Evolutionary conservation across 2,113 vertebrate genomes (phyloP), one percentile per base, ranked within the genome.

Genomic region (Pitta sordida): DNA sequence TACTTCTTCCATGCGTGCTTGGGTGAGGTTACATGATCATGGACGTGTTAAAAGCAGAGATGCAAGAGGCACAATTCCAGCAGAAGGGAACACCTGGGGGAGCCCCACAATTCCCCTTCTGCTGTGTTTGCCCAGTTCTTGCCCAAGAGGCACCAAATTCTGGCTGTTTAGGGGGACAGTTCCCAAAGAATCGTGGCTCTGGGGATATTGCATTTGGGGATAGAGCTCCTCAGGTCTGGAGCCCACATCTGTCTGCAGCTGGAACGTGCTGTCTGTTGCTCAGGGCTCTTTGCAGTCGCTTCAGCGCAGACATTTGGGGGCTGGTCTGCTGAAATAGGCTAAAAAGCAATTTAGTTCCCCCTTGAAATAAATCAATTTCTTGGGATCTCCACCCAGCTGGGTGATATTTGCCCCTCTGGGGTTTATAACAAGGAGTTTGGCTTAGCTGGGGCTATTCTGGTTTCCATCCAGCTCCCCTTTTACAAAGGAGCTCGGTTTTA

Each of bases 211-310:
- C 8, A 8, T 70, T 1, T 82, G 75, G 53, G 63, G 32, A 0
- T 16, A 11, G 68, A 36, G 20, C 73, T 27, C 36, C 67, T 44
- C n/a, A 1, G 53, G 5, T 13, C 13, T 1, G 3, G 21, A 41
- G 27, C 41, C 64, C 71, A 68, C 67, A 23, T 36, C 53, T 90
- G 76, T 22, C 58, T 71, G 79, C 83, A 85, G 76, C 86, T 92
- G 83, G 65, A 24, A 5, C 1, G 9, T 3, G 52, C 49, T 64
- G 13, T 11, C 7, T n/a, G 36, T 34, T 52, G 9, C 30, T 41
- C 30, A 6, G 30, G 60, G 49, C 23, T 58, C 12, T 36, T 53
- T 24, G 16, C 1, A 4, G 16, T 60, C 1, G 0, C 46, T 81
- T 52, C 3, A 44, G 32, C 15, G 18, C 39, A 3, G 32, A 3